Conservation (phyloP, 2,888 invertebrate species). For the Nebria salina region DNA sequence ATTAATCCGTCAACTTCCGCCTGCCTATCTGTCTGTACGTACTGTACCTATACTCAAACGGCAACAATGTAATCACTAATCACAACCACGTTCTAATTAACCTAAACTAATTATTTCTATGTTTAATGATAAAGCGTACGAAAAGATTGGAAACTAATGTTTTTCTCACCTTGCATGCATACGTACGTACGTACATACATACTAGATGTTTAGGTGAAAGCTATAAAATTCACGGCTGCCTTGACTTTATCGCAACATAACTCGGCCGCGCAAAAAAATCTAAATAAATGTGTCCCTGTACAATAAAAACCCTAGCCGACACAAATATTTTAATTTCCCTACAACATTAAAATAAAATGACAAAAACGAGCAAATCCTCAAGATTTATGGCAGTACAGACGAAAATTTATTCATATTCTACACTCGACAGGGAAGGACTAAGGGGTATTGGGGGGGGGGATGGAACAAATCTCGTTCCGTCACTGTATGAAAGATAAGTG, state of each 20-base stretch:
- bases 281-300: neutral
- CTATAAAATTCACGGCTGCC: neutral
- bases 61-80: slow-evolving; percentile 18
- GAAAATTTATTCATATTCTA: neutral
- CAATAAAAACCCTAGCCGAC: neutral
- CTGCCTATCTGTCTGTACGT: slow-evolving; percentile 4
- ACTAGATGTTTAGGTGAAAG: neutral
- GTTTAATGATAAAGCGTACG: slow-evolving; percentile 21
- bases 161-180: no score
- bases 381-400: neutral
- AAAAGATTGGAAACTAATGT: no score
- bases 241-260: neutral
- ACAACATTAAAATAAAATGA: neutral
- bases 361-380: neutral
- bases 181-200: no score
- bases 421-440: neutral
- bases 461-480: slow-evolving; percentile 5
- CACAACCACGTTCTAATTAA: slow-evolving; percentile 32
- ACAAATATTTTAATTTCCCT: slow-evolving; percentile 1
- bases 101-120: slow-evolving; percentile 37
- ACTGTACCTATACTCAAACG: neutral
- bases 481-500: slow-evolving; percentile 15
- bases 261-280: neutral
- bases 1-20: neutral
- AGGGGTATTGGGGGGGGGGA: neutral